Percentiles rank a stretch among this genome's conserved stretches.
phyloP scores from a whole-genome alignment of 2,113 vertebrate species.

The Esox niger region DNA sequence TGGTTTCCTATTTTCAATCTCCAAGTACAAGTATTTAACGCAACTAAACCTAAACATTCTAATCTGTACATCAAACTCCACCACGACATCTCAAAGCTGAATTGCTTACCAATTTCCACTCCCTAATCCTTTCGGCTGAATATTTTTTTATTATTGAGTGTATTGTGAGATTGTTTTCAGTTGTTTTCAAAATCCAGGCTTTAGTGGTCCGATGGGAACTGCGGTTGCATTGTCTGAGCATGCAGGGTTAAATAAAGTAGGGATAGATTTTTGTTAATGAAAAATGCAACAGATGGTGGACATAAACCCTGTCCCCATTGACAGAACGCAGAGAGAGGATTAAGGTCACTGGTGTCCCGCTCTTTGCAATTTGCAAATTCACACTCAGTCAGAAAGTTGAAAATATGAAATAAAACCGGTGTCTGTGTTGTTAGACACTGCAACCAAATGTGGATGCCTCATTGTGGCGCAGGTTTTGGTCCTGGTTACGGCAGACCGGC shows the following conservation, averaged over 20 bases:
- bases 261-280: slow-evolving; percentile 75
- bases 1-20: too few relatives aligned
- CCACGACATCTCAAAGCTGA: too few relatives aligned
- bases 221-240: slow-evolving; percentile 65
- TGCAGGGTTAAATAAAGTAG: slow-evolving; percentile 69
- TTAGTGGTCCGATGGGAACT: slow-evolving; percentile 59
- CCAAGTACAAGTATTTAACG: too few relatives aligned
- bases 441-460: too few relatives aligned
- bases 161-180: slow-evolving; percentile 58
- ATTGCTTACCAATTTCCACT: too few relatives aligned
- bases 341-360: slow-evolving; percentile 70
- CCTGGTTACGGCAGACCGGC: too few relatives aligned
- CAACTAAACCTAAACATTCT: too few relatives aligned
- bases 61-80: too few relatives aligned
- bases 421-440: too few relatives aligned
- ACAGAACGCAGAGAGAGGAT: slow-evolving; percentile 64
- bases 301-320: slow-evolving; percentile 63
- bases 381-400: slow-evolving; percentile 54
- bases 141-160: slow-evolving; percentile 32
- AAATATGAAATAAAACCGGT: background rate
- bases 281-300: slow-evolving; percentile 73
- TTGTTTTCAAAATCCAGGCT: slow-evolving; percentile 61
- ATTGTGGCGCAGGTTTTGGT: too few relatives aligned
- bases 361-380: slow-evolving; percentile 72
- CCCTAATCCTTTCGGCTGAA: slow-evolving; percentile 58